Base-by-base conservation (phyloP, 2,888 invertebrate species). In the Torymus auratus region DNA sequence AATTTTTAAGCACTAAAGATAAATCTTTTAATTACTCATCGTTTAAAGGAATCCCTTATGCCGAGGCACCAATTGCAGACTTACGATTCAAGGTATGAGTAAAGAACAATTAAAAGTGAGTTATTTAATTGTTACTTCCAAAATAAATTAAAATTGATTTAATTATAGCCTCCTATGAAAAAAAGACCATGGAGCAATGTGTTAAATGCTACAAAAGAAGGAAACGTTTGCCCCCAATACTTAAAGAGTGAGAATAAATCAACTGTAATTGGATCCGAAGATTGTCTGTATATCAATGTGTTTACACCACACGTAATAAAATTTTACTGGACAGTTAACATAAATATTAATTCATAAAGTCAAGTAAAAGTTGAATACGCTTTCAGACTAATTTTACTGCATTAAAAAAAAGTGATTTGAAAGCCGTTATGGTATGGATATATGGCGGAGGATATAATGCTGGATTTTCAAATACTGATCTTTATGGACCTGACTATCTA, bases 21-120 rank as follows among this genome's bases (percentile, higher is more conserved):
- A 64, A 83, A 2, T 76, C 77, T 2, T 20, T 80, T 13, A 17
- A 61, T 7, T 87, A 86, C 70, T 82, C 85, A 5, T 72, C 86
- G 1, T 88, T 87, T 41, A 85, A 79, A 62, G 88, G 87, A 12
- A 88, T 88, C 20, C 86, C 86, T 20, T 88, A 85, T 67, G 88
- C 84, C 0, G 82, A 85, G 61, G 82, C 87, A 11, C 86, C 87
- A n/a, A 0, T 85, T 4, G 86, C 85, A 12, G 61, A 83, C 14
- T 77, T 84, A n/a, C 83, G 88, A 80, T 88, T 88, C 64, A 85
- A 85, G 85, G 88, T 87, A 81, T 13, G 14, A 28, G 3, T 2
- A 28, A 28, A 28, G 28, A 28, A 28, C 3, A 2, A 7, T 28
- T 28, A 28, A 28, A 3, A 3, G 3, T 2, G 3, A 1, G 3